Evolutionary conservation across 2,888 invertebrate genomes (phyloP), one percentile per base, ranked within the genome.

Genomic region (Meliscaeva auricollis): DNA sequence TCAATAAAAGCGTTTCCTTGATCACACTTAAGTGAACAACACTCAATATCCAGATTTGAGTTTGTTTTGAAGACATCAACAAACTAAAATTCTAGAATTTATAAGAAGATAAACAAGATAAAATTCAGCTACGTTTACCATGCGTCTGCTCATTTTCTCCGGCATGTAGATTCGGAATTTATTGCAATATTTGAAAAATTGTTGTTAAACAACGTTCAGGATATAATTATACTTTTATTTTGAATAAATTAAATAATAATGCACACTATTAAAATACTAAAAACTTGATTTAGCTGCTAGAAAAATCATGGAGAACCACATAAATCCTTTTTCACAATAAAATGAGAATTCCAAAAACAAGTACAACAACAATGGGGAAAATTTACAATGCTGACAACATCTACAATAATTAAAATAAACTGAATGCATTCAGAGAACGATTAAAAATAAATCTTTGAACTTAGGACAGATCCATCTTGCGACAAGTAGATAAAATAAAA

Each of bases 131-230:
- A 81, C 82, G 30, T 74, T 85, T 87, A 87, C 87, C 87, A 87
- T 82, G 77, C 87, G 87, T 82, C 87, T 77, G 74, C 70, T 82
- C 85, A 85, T 85, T 81, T 81, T 85, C 64, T 85, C 85, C 73
- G 85, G 85, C 85, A 85, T 85, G 73, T 64, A 85, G 62, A 73
- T 64, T 72, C 44, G 38, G 30, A 73, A 77, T 73, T 68, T 56
- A 56, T 22, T 76, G 38, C 13, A 26, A 3, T 46, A n/a, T 22
- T 8, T 30, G 8, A 15, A 38, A 20, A 66, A 3, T 62, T 17
- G 3, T 44, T 17, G 26, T 38, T 38, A 38, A 38, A 13, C 38
- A 38, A 38, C 38, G 0, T 26, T 26, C 8, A 3, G 8, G 0
- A 7, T 2, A 1, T 46, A n/a, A 1, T 46, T 8, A 17, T 30